Evolutionary conservation across 35 echinoderm and acorn worm genomes (phyloP), one percentile per base, ranked within the genome.

Genomic region (Strongylocentrotus purpuratus): DNA sequence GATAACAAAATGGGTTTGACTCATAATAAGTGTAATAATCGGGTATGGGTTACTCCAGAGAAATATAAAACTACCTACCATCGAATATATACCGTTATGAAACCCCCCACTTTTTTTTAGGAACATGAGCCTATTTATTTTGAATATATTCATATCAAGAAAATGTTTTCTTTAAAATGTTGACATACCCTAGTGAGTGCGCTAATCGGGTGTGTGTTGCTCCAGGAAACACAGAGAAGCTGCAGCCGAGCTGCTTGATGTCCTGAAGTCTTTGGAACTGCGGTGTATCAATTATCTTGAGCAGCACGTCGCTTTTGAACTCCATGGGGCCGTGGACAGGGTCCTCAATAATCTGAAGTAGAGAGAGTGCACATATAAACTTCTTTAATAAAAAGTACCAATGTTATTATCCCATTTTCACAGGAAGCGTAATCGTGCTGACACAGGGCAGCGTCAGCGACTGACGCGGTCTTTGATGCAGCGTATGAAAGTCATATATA

Each of bases 241-340:
- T 96, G 60, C 91, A 95, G 13, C 97, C 97, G 4, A 98, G 96
- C 60, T 98, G 97, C 52, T 97, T 98, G 95, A 98, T 97, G 55
- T 94, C 90, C 12, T 96, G 92, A 25, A 99, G 92, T 89, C 98
- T 47, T 91, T 99, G 98, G 94, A 99, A 99, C 48, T 99, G 96
- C 90, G 95, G 95, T 5, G 98, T 99, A 94, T 99, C 98, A 78
- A 99, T 97, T 32, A 99, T 96, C 46, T 91, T 96, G 25, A 99
- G 85, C 31, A 96, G 93, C 10, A 99, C 78, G 20, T 95, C 95
- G 92, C 97, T 94, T 20, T 78, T 78, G 25, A 99, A 28, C 46
- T 97, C 96, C 48, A 99, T 97, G 86, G 97, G 96, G 31, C 97
- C 97, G 93, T 99, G 97, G 13, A 99, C 94, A 32, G 97, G 95